Conservation (phyloP, 2,888 invertebrate species). For the Lapara coniferarum region DNA sequence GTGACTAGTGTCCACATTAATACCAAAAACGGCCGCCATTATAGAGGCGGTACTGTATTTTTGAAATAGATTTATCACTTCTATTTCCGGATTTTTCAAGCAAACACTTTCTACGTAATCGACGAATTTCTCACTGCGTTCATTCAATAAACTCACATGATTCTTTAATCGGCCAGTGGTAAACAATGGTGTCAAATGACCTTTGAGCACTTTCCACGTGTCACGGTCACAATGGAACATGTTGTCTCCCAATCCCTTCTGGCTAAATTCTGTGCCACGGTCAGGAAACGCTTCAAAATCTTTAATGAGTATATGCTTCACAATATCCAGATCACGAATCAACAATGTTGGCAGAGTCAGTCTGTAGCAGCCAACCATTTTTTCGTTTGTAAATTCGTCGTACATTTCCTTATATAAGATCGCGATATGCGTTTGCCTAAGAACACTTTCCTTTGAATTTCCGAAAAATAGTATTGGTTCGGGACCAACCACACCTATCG, state of each 20-base stretch:
- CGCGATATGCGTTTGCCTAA: constrained; percentile 45
- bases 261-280: constrained; percentile 52
- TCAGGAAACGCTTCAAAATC: constrained; percentile 58
- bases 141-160: constrained; percentile 44
- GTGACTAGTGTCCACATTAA: constrained; percentile 43
- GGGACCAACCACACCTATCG: constrained; percentile 53
- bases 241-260: constrained; percentile 53
- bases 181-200: constrained; percentile 54
- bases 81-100: constrained; percentile 37
- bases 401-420: constrained; percentile 51
- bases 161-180: constrained; percentile 56
- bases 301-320: constrained; percentile 57
- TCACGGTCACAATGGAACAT: constrained; percentile 53
- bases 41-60: constrained; percentile 47
- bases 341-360: constrained; percentile 54
- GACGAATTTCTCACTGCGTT: constrained; percentile 48
- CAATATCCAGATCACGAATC: constrained; percentile 57
- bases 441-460: constrained; percentile 44
- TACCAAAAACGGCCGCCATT: constrained; percentile 41
- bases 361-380: constrained; percentile 56
- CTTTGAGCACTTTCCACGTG: constrained; percentile 52
- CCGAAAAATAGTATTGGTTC: constrained; percentile 48
- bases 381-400: constrained; percentile 55
- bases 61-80: constrained; percentile 39
- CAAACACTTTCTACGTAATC: constrained; percentile 43